Conservation (phyloP, 2,797 vertebrate genomes). For the Myotis vivesi region DNA sequence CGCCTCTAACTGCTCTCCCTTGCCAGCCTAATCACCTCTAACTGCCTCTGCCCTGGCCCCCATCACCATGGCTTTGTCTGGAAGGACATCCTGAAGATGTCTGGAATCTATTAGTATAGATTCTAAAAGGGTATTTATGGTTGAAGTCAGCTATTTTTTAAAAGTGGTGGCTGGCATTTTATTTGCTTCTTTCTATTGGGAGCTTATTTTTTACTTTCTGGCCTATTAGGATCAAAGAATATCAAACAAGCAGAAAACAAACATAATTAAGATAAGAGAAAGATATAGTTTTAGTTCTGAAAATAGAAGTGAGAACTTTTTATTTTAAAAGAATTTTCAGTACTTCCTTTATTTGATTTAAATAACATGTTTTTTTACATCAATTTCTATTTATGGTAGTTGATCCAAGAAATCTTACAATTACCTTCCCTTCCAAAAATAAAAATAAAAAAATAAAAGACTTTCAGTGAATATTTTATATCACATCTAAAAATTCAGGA, state of each 20-base stretch:
- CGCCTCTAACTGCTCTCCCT: no score
- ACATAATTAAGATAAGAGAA: background rate
- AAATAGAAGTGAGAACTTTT: conserved; percentile 40
- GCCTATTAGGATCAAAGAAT: background rate
- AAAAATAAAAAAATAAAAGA: background rate
- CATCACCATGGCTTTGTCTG: no score
- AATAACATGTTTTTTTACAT: background rate
- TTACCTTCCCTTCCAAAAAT: background rate
- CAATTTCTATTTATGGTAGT: background rate
- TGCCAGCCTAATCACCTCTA: no score
- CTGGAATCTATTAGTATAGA: no score
- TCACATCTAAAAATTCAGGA: background rate
- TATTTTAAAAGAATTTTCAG: conserved; percentile 30
- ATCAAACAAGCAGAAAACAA: background rate
- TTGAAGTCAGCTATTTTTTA: background rate
- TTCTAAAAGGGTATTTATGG: background rate
- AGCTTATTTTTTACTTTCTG: background rate
- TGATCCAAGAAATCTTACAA: background rate
- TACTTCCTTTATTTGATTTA: conserved; percentile 16
- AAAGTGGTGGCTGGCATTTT: background rate
- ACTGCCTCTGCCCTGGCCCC: no score
- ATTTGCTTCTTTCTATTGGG: background rate
- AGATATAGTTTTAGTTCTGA: background rate
- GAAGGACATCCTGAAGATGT: no score
- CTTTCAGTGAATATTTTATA: background rate